phyloP scores from a whole-genome alignment of 2,888 invertebrate species.

The Ophonus ardosiacus region DNA sequence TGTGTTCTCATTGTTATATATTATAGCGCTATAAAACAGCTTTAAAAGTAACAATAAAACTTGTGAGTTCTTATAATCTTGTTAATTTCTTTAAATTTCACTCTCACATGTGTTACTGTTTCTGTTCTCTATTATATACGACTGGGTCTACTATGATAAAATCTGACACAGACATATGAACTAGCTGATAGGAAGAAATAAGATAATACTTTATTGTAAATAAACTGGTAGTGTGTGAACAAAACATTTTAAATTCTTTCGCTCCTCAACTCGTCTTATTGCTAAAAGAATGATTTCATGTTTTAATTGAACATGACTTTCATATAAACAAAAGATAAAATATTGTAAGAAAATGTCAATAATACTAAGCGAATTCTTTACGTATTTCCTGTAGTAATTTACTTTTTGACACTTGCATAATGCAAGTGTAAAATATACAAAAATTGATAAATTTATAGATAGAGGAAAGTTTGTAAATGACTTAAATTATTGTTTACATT shows the following conservation, averaged over 20 bases:
- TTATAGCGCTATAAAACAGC: background rate
- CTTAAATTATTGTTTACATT: conserved; percentile 41
- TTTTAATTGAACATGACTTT: background rate
- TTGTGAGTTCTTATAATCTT: background rate
- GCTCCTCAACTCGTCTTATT: background rate
- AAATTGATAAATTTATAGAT: background rate
- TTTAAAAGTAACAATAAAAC: background rate
- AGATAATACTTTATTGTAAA: conserved; percentile 21
- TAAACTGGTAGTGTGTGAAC: background rate
- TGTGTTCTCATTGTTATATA: background rate
- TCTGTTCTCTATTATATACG: conserved; percentile 6
- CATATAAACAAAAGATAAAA: background rate
- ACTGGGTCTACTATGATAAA: conserved; percentile 36
- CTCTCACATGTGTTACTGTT: background rate
- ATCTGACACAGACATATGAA: conserved; percentile 54
- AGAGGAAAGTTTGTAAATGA: background rate
- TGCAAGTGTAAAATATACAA: background rate
- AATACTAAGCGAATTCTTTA: background rate
- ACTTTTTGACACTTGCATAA: background rate
- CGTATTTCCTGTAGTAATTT: background rate
- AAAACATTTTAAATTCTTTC: background rate
- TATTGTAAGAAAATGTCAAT: background rate
- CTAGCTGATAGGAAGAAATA: conserved; percentile 41
- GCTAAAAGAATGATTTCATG: background rate
- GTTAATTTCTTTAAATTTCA: background rate